These are phyloP conservation scores for Sprattus sprattus DNA, from an alignment of 2,113 vertebrate genomes.

Conservation along the genomic window DNA sequence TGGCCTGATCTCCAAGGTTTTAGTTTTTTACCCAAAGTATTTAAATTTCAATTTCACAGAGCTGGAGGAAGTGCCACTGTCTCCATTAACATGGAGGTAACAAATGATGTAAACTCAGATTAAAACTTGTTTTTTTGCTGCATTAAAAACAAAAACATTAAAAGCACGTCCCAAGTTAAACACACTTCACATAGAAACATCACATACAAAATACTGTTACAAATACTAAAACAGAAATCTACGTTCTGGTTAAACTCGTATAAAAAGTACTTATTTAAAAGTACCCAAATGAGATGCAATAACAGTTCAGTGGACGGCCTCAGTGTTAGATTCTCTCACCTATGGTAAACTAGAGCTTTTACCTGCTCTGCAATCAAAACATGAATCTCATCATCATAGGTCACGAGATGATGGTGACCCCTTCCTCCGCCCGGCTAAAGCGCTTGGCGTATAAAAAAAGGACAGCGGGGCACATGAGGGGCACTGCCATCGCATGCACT, in stretches of 20 bases:
- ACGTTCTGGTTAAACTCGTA: background rate
- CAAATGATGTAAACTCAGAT: background rate
- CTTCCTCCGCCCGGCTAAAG: background rate
- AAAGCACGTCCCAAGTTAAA: background rate
- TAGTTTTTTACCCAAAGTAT: conserved; percentile 42
- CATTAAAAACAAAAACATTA: background rate
- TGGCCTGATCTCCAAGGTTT: conserved; percentile 60
- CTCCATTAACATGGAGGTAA: conserved; percentile 27
- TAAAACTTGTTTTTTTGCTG: background rate
- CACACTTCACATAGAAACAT: background rate
- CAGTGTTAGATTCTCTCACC: background rate
- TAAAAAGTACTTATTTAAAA: background rate
- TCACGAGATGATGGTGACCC: background rate
- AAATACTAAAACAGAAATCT: background rate
- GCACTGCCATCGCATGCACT: background rate
- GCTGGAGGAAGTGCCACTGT: conserved; percentile 15
- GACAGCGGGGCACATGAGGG: background rate
- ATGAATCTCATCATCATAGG: background rate
- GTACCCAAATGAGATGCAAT: no score
- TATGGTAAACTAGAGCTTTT: background rate
- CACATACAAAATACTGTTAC: background rate
- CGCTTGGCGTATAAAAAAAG: background rate
- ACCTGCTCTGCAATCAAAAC: background rate
- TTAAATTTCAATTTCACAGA: conserved; percentile 30
- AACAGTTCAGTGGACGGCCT: background rate